A percentile compares a stretch with the other conserved stretches of the same genome.
Evolutionary conservation across 1,140 invertebrate species (phyloP).

Genomic region (Plodia interpunctella): DNA sequence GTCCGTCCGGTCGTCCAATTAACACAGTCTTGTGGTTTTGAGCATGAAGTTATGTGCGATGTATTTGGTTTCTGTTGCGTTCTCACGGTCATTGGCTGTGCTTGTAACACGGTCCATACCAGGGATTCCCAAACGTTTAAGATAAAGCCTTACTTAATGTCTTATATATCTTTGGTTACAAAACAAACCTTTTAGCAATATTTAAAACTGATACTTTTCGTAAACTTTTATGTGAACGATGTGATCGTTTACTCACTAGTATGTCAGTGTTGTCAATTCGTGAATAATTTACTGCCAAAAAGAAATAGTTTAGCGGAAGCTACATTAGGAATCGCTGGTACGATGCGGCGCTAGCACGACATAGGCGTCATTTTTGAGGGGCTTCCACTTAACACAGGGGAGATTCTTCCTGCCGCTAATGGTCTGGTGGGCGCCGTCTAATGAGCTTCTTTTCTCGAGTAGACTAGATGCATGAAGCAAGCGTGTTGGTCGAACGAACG

Average conservation of each 20-base stretch:
- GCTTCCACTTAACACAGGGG: neutral
- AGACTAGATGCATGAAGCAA: conserved; percentile 33
- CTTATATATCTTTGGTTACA: too few relatives aligned
- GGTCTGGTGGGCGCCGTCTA: conserved; percentile 17
- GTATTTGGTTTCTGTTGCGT: conserved; percentile 33
- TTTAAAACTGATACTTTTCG: too few relatives aligned
- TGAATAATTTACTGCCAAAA: too few relatives aligned
- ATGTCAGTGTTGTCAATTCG: too few relatives aligned
- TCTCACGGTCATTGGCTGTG: neutral
- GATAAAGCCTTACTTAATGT: too few relatives aligned
- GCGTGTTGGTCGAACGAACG: neutral
- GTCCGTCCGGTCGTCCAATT: conserved; percentile 34
- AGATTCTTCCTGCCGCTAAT: conserved; percentile 25
- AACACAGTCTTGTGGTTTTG: conserved; percentile 37
- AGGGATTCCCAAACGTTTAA: too few relatives aligned
- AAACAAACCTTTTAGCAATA: too few relatives aligned
- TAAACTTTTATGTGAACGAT: too few relatives aligned
- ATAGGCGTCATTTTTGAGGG: neutral
- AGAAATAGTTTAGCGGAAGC: too few relatives aligned
- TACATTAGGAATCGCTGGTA: too few relatives aligned
- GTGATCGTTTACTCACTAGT: too few relatives aligned
- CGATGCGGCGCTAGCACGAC: neutral
- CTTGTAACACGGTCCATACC: neutral
- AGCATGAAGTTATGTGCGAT: conserved; percentile 45
- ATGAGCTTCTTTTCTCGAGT: conserved; percentile 33